Evolutionary conservation across 2,888 invertebrate genomes (phyloP), one percentile per base, ranked within the genome.

Genomic region (Drosophila lacicola): DNA sequence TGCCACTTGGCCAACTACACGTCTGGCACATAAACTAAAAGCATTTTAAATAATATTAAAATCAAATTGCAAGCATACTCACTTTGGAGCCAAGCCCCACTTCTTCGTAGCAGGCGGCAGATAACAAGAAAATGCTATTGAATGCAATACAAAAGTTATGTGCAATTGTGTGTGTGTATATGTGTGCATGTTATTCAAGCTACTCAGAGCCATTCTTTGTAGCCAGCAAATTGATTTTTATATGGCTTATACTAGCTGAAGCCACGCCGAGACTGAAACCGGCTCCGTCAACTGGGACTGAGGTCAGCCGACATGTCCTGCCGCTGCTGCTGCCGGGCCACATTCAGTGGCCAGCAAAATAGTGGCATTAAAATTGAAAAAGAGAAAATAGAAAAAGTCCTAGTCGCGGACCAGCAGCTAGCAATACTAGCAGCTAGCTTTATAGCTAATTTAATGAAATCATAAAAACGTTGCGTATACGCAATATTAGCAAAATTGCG

Each of bases 41-140:
- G 88, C 88, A 83, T 85, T 85, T 88, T 85, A 85, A 85, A 85
- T 85, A 77, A 81, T 85, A 88, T 85, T 85, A 85, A 85, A 88
- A 81, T 85, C 71, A 70, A 86, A 86, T 83, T 86, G 75, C 78
- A 69, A 64, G 50, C 57, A 63, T 60, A 51, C 50, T 56, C 51
- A 60, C 25, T 49, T 37, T 39, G 29, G 21, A 21, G 44, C 2
- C 29, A 37, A n/a, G 14, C 11, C 46, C 42, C 33, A 14, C 10
- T 21, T 6, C n/a, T 25, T 36, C 29, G 19, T 37, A 41, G 37
- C 34, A 39, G 53, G 45, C 64, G 45, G 39, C 47, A 80, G 74
- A 81, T 74, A 86, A 77, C 74, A 69, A 70, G 70, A 67, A 83
- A 80, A 79, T 81, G 66, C 81, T 72, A 79, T 81, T 66, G 69